A percentile compares a stretch with the other conserved stretches of the same genome.
Conservation (phyloP, 2,888 invertebrate species). For the Tipula unca region DNA sequence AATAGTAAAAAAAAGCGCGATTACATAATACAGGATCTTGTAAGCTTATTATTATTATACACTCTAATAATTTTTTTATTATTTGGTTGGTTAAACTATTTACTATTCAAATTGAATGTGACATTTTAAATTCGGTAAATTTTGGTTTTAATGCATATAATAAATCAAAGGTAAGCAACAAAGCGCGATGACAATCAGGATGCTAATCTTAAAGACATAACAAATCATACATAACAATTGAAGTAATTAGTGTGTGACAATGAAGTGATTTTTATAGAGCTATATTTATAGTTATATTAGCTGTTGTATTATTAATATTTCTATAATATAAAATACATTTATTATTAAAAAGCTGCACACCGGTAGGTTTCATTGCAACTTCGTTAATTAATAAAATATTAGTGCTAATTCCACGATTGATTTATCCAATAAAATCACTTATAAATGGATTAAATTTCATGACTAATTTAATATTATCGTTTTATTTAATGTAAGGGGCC, state of each 20-base stretch:
- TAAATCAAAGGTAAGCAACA: neutral
- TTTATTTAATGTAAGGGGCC: too few species aligned
- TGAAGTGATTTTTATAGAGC: too few species aligned
- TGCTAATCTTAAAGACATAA: neutral
- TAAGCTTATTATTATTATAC: neutral
- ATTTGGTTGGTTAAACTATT: neutral
- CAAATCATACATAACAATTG: neutral
- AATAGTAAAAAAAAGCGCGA: neutral
- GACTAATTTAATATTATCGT: too few species aligned
- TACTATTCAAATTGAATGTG: neutral
- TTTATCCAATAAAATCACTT: too few species aligned
- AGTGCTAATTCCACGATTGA: too few species aligned
- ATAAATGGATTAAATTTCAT: too few species aligned
- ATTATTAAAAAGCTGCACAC: too few species aligned
- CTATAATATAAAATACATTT: too few species aligned
- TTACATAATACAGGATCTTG: constrained; percentile 8
- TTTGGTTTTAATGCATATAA: neutral
- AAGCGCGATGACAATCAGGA: neutral
- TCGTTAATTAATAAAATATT: too few species aligned
- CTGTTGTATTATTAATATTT: too few species aligned
- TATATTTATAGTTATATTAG: too few species aligned
- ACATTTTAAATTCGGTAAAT: neutral
- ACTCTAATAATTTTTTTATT: neutral
- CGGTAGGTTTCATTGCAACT: too few species aligned
- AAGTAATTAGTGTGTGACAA: neutral